Evolutionary conservation across 2,888 invertebrate genomes (phyloP).

Genomic region (Aromia moschata): DNA sequence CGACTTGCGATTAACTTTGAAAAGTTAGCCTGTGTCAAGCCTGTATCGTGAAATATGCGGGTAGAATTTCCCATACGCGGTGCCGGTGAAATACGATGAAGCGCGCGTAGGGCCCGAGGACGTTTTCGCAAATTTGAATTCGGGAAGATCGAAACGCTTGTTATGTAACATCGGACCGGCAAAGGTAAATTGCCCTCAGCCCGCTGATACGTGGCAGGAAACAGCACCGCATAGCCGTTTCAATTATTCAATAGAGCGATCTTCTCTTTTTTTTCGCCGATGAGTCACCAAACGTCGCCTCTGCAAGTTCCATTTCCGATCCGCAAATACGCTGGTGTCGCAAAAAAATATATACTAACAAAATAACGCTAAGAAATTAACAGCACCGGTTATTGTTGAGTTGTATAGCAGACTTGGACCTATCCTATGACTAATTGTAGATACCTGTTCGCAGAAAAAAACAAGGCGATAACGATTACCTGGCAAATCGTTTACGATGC

Average conservation of each 20-base stretch:
- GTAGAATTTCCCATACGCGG: not conserved
- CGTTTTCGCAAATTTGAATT: constrained; percentile 23
- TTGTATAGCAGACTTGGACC: not conserved
- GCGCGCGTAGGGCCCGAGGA: too few relatives aligned
- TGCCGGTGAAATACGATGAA: not conserved
- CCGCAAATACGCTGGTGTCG: too few relatives aligned
- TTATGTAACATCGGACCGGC: constrained; percentile 39
- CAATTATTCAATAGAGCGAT: constrained; percentile 15
- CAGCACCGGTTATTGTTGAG: too few relatives aligned
- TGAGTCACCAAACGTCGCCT: too few relatives aligned
- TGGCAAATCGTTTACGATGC: too few relatives aligned
- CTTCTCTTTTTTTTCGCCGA: too few relatives aligned
- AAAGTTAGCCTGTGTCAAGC: too few relatives aligned
- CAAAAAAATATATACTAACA: too few relatives aligned
- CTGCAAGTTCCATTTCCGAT: too few relatives aligned
- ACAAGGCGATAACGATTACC: not conserved
- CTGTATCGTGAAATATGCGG: not conserved
- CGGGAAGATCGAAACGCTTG: constrained; percentile 40
- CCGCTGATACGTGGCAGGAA: too few relatives aligned
- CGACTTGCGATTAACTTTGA: not conserved
- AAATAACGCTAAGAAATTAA: too few relatives aligned
- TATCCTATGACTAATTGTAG: not conserved
- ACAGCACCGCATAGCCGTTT: not conserved
- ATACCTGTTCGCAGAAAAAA: not conserved
- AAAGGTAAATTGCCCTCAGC: constrained; percentile 37